A percentile compares a stretch with the other conserved stretches of the same genome.
Conservation (phyloP, 2,797 vertebrate species). For the Clarias pachynema region DNA sequence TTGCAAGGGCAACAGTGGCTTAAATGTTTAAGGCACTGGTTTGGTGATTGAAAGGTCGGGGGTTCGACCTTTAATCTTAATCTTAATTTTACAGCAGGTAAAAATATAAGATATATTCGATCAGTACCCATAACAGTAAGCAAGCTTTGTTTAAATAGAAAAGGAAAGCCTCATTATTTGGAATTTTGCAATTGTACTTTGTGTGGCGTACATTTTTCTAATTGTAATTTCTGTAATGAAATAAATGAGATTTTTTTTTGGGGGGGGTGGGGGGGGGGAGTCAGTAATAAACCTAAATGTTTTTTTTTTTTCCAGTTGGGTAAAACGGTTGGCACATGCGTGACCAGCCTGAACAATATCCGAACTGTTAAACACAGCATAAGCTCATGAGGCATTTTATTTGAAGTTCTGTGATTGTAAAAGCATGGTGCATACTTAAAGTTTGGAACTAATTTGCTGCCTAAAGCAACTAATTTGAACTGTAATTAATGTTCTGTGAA, state of each 20-base stretch:
- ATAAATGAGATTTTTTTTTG: not conserved
- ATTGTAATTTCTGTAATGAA: not conserved
- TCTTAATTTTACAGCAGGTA: not conserved
- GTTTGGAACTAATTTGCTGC: conserved; percentile 68
- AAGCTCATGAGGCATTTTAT: conserved; percentile 60
- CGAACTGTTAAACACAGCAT: conserved; percentile 45
- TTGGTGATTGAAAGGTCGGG: no score
- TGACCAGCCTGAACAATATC: conserved; percentile 36
- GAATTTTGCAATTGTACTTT: not conserved
- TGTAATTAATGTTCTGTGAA: conserved; percentile 68
- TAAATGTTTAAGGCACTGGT: no score
- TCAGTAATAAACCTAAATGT: no score
- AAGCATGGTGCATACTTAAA: conserved; percentile 67
- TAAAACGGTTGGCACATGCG: conserved; percentile 12
- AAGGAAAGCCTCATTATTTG: not conserved
- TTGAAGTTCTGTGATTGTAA: conserved; percentile 60
- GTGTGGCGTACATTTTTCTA: no score
- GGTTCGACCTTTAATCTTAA: no score
- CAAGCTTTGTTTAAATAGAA: not conserved
- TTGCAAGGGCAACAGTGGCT: no score
- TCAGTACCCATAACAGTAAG: not conserved
- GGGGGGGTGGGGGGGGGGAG: no score
- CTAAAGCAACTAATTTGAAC: conserved; percentile 63
- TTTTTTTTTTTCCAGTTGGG: not conserved
- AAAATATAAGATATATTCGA: not conserved